Evolutionary conservation across 1,140 invertebrate species (phyloP).

Genomic region (Ceratina calcarata): DNA sequence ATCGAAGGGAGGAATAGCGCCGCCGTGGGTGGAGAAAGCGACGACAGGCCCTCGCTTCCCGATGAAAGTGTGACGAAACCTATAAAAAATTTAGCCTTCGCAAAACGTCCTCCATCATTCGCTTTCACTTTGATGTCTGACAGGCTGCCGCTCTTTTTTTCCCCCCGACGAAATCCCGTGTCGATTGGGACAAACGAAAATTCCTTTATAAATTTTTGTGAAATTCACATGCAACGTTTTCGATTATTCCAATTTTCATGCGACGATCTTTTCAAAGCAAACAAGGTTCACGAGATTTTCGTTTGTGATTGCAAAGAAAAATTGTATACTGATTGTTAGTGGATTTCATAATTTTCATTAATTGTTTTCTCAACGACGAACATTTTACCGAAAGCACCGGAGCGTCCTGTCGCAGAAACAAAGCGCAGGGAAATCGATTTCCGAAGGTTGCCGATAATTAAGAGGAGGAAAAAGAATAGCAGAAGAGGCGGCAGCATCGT

Average conservation of each 20-base stretch:
- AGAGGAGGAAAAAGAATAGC: not conserved
- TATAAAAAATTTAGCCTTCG: constrained; percentile 48
- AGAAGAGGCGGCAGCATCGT: not conserved
- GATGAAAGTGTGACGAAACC: constrained; percentile 54
- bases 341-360: no score
- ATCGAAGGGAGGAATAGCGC: constrained; percentile 32
- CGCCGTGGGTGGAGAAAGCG: constrained; percentile 15
- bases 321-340: no score
- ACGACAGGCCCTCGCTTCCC: constrained; percentile 32
- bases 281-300: no score
- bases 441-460: constrained; percentile 22
- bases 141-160: no score
- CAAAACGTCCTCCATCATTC: not conserved
- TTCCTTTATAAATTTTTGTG: no score
- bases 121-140: not conserved
- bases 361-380: not conserved
- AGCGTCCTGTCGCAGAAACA: no score
- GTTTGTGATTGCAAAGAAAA: no score
- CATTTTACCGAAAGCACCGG: no score
- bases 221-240: no score
- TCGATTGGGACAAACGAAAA: no score
- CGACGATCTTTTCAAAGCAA: not conserved
- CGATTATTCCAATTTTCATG: no score
- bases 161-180: no score
- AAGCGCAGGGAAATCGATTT: constrained; percentile 15